Evolutionary conservation across 2,797 vertebrate species (phyloP), one percentile per base, ranked within the genome.

Genomic region (Aldrovandia affinis): DNA sequence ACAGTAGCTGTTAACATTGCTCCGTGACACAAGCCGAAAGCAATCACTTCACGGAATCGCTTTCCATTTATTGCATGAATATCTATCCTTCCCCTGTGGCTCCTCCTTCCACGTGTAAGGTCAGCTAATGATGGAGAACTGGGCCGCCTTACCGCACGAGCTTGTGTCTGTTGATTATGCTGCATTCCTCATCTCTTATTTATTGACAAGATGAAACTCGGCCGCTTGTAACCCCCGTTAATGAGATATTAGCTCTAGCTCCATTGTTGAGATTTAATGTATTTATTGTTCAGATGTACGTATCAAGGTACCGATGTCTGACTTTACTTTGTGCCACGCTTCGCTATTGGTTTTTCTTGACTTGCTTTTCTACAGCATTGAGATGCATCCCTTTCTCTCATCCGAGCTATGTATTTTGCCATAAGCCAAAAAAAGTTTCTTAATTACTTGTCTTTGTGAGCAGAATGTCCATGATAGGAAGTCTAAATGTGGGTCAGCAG

Each of bases 1-100:
- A 95, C 93, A 95, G 93, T 94, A 94, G 95, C 95, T 93, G 95
- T 95, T 96, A 95, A 93, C 93, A 94, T 94, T 93, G 80, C 95
- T 87, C 91, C 94, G 94, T 94, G 94, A 90, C 89, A 90, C 90
- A 39, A 93, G 94, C 93, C 94, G 95, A 94, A 95, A 95, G 93
- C 92, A 94, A 95, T 95, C 94, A 94, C 91, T 92, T 90, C 91
- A 91, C 87, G 89, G 91, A 90, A 92, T 92, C 89, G 81, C 91
- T 94, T 93, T 94, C 90, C 89, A 86, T 91, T 89, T 89, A 92
- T 90, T 89, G 88, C 91, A 84, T 88, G 91, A 90, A 91, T 86
- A 90, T 92, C 91, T 89, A 90, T 93, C 91, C 91, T 93, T 91
- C 91, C 91, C 91, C 92, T 84, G 91, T 88, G 88, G 92, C 91